Evolutionary conservation across 1,140 invertebrate species (phyloP), one percentile per base, ranked within the genome.

Genomic region (Colletes latitarsis): DNA sequence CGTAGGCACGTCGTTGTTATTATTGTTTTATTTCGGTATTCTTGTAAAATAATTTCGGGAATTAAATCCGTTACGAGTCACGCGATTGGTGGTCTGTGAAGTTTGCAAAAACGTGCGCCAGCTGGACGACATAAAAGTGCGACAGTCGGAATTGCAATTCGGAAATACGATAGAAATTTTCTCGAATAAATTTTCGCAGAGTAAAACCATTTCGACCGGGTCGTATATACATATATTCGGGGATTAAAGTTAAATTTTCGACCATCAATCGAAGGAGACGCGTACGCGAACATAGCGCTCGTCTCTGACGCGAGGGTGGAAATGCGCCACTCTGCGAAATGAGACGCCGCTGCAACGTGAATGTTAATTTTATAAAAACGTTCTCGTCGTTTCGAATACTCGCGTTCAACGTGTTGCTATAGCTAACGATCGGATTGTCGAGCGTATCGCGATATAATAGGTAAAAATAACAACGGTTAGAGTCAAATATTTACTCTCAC

Each of bases 241-340:
- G 67, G 66, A 74, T 74, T 63, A 64, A 74, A 49, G n/a, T 63
- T 14, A n/a, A 39, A 64, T 41, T 17, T 63, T 63, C 21, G n/a
- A 17, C 21, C 21, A n/a, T 19, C 6, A 10, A 73, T 62, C 60
- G 46, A 39, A n/a, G 21, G 17, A 21, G 17, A 64, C 39, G 49
- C 39, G 14, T 1, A 1, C 12, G 30, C 63, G 15, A 41, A 6
- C 9, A 46, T 46, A 9, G 43, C 3, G 57, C 30, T 6, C 66
- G 19, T 72, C 17, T 21, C 39, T 12, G 46, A 53, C 14, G 41
- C 8, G 17, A 3, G 14, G 17, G 3, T 10, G 49, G 46, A 55
- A 41, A 66, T 14, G n/a, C 21, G 57, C 9, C 41, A 43, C 41
- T 5, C 6, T 19, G 15, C 1, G 10, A 58, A 76, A 57, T 9